These are phyloP conservation scores for Chaetodon auriga DNA, from an alignment of 2,113 vertebrate species.

Conservation along the genomic window DNA sequence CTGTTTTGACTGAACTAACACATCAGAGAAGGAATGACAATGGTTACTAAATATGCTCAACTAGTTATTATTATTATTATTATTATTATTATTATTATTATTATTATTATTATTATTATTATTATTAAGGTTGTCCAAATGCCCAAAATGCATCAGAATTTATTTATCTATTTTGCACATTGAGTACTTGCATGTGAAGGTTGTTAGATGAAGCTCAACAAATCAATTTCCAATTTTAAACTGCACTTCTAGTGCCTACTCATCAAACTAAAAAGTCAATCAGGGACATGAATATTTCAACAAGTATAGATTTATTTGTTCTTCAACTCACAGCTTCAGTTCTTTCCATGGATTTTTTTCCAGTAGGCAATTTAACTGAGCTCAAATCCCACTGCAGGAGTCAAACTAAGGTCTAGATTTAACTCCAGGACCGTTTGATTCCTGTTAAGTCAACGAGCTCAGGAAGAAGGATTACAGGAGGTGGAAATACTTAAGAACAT, in stretches of 20 bases:
- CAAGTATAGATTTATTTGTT: conserved; percentile 24
- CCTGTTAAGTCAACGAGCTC: conserved; percentile 6
- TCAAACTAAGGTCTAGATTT: conserved; percentile 26
- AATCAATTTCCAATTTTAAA: conserved; percentile 16
- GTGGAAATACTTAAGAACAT: not conserved
- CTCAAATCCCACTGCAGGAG: conserved; percentile 24
- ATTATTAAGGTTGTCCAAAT: too few relatives aligned
- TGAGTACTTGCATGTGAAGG: not conserved
- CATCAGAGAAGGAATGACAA: not conserved
- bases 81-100: too few relatives aligned
- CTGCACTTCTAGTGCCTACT: not conserved
- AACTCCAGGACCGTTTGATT: conserved; percentile 17
- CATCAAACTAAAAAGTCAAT: not conserved
- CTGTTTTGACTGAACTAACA: conserved; percentile 46
- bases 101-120: too few relatives aligned
- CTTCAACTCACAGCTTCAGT: conserved; percentile 8
- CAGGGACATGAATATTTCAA: conserved; percentile 15
- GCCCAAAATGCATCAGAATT: too few relatives aligned
- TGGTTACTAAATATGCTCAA: not conserved
- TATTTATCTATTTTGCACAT: too few relatives aligned
- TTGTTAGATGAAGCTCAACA: not conserved
- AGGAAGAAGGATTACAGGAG: conserved; percentile 8
- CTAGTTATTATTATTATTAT: not conserved
- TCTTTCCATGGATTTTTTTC: conserved; percentile 46
- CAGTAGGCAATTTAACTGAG: not conserved